Evolutionary conservation across 2,113 vertebrate genomes (phyloP), one percentile per base, ranked within the genome.

Genomic region (Uria aalge): DNA sequence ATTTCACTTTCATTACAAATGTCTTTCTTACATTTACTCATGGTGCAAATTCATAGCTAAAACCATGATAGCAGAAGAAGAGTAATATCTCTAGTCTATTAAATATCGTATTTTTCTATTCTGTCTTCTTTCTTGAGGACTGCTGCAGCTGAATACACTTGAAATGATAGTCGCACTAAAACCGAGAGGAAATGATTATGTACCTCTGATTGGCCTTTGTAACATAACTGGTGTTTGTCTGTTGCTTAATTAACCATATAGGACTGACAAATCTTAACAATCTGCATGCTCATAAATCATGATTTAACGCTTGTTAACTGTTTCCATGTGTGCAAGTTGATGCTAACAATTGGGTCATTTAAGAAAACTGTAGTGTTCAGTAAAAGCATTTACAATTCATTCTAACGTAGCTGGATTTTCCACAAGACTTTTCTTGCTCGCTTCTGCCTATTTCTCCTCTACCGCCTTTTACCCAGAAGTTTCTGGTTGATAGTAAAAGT

Each of bases 1-100:
- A 88, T 97, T 94, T 96, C 96, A 97, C 84, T 97, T 97, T 97
- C 98, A 98, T 98, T 90, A 94, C 97, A 96, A 92, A 92, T 92
- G 96, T 97, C 91, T 96, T 97, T 71, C 88, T 96, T 94, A 96
- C 64, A 84, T 93, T 94, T 82, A 95, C 26, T 96, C 92, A 75
- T 75, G 91, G 85, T 91, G 50, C 92, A 83, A 88, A 80, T 89
- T 95, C 94, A 94, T 95, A 96, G 93, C 96, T 96, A 94, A 94
- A 96, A 43, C 92, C 95, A 78, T 32, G 71, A 30, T 78, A 94
- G 92, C 85, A 84, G 94, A 81, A 84, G 68, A 96, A 88, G 74
- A 94, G 91, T 93, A 92, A 50, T 95, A 80, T 95, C 94, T 95
- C 81, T 74, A 97, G 85, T 93, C 95, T 96, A 77, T 96, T 92